Evolutionary conservation across 2,888 invertebrate species (phyloP).

Genomic region (Coenonympha glycerion): DNA sequence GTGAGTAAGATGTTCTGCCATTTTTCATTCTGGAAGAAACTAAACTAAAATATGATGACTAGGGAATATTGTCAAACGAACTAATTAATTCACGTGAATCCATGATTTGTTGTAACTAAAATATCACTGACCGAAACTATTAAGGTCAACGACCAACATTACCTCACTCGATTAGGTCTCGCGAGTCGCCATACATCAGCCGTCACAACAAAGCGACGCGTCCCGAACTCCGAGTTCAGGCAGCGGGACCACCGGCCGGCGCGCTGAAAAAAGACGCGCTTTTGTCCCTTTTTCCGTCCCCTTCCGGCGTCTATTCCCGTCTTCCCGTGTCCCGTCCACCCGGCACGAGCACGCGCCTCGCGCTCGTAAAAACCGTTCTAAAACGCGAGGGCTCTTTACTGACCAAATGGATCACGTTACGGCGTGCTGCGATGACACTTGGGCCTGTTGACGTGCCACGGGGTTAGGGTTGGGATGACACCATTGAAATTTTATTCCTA

Average conservation of each 20-base stretch:
- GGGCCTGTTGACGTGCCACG: slow-evolving; percentile 15
- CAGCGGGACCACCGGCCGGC: slow-evolving; percentile 32
- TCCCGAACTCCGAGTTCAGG: background rate
- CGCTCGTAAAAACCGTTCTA: slow-evolving; percentile 29
- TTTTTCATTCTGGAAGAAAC: too few species aligned
- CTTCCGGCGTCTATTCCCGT: slow-evolving; percentile 41
- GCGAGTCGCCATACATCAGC: slow-evolving; percentile 1
- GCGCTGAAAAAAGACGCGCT: slow-evolving; percentile 54
- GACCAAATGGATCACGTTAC: slow-evolving; percentile 34
- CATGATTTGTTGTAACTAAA: too few species aligned
- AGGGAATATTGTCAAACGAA: too few species aligned
- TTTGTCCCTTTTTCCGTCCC: slow-evolving; percentile 45
- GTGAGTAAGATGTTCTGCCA: too few species aligned
- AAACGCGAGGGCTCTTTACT: slow-evolving; percentile 32
- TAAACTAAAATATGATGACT: too few species aligned
- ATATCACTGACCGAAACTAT: too few species aligned
- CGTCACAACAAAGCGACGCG: slow-evolving; percentile 5
- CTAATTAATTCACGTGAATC: too few species aligned
- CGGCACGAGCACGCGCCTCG: slow-evolving; percentile 29
- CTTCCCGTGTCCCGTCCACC: too few species aligned
- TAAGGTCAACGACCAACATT: background rate
- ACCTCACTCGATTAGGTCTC: background rate
- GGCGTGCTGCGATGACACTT: slow-evolving; percentile 17
- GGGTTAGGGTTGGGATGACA: background rate
- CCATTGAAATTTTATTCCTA: background rate